Conservation (phyloP, 2,888 invertebrate genomes). For the Temnothorax rugatulus region DNA sequence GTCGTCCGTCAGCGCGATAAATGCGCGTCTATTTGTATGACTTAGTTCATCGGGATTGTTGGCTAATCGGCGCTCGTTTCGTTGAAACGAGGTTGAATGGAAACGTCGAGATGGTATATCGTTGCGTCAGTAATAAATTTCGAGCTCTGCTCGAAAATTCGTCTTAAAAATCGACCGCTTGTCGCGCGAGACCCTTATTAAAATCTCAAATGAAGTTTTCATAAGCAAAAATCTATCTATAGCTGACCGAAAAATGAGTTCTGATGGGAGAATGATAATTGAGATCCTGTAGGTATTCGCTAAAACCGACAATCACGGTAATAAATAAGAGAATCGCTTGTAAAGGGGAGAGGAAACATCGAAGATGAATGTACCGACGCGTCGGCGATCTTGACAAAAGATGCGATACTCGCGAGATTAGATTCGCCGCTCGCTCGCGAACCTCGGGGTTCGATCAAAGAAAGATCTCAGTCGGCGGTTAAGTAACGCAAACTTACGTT, state of each 20-base stretch:
- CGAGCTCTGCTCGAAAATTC: background rate
- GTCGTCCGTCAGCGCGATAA: conserved; percentile 30
- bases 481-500: conserved; percentile 55
- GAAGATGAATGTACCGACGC: conserved; percentile 30
- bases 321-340: conserved; percentile 38
- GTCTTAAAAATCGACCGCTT: background rate
- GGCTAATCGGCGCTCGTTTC: conserved; percentile 10
- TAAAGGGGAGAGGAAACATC: conserved; percentile 14
- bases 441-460: conserved; percentile 22
- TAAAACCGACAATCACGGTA: conserved; percentile 19
- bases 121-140: background rate
- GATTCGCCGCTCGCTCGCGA: conserved; percentile 37
- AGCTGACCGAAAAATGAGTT: background rate
- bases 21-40: conserved; percentile 18
- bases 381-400: conserved; percentile 46
- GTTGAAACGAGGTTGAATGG: conserved; percentile 17
- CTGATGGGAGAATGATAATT: background rate
- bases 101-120: background rate
- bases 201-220: background rate
- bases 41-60: conserved; percentile 23
- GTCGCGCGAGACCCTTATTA: background rate
- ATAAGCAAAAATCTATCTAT: background rate
- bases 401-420: conserved; percentile 51
- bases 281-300: background rate
- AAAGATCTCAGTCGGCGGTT: conserved; percentile 52